phyloP scores from a whole-genome alignment of 1,140 invertebrate species.

The Formica exsecta region DNA sequence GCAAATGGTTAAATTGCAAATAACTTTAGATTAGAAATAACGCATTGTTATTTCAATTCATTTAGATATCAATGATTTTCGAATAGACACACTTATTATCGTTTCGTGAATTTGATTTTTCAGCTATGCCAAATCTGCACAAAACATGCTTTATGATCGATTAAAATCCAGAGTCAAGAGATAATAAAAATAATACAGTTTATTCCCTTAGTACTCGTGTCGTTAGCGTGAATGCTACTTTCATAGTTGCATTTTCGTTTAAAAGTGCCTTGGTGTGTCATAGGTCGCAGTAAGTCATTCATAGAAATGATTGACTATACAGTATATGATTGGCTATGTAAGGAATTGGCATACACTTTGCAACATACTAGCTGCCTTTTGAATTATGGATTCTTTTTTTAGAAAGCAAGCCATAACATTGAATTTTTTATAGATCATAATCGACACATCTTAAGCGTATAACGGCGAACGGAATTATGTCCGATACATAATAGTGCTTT shows the following conservation, averaged over 20 bases:
- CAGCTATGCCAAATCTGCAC: slow-evolving; percentile 22
- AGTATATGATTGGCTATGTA: slow-evolving; percentile 12
- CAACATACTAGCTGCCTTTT: slow-evolving; percentile 38
- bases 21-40: slow-evolving; percentile 34
- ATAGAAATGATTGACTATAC: slow-evolving; percentile 36
- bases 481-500: slow-evolving; percentile 76
- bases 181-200: slow-evolving; percentile 21
- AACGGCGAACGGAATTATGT: slow-evolving; percentile 79
- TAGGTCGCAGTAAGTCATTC: slow-evolving; percentile 55
- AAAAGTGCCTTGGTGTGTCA: slow-evolving; percentile 58
- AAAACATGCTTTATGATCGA: not conserved
- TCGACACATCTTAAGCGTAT: slow-evolving; percentile 74
- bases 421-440: slow-evolving; percentile 68
- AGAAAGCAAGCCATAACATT: slow-evolving; percentile 68
- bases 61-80: slow-evolving; percentile 23
- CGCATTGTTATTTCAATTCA: slow-evolving; percentile 36
- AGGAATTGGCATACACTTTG: slow-evolving; percentile 36
- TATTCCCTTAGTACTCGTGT: slow-evolving; percentile 13
- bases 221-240: slow-evolving; percentile 40
- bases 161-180: not conserved
- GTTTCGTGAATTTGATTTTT: slow-evolving; percentile 51
- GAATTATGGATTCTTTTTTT: slow-evolving; percentile 25
- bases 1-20: slow-evolving; percentile 18
- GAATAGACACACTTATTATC: slow-evolving; percentile 35
- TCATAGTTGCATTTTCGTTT: slow-evolving; percentile 41